Evolutionary conservation across 1,140 invertebrate species (phyloP).

Genomic region (fruit fly (Drosophila melanogaster)): Release_6_plus_ISO1_MT NT_033777.3:6210001-6210500

Average conservation of each 20-base stretch:
- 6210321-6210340: conserved; percentile 11
- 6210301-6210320: conserved; percentile 9
- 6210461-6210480: conserved; percentile 5
- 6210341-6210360: conserved; percentile 39
- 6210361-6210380: conserved; percentile 11
- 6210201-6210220: conserved; percentile 35
- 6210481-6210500: conserved; percentile 22
- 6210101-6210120: conserved; percentile 58
- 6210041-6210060: conserved; percentile 40
- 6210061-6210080: conserved; percentile 49
- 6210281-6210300: background rate
- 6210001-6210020: conserved; percentile 4
- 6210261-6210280: conserved; percentile 8
- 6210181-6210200: conserved; percentile 14
- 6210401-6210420: conserved; percentile 2
- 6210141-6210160: conserved; percentile 35
- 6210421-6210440: conserved; percentile 34
- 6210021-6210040: conserved; percentile 47
- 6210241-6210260: conserved; percentile 30
- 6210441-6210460: background rate
- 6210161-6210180: conserved; percentile 33
- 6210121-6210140: conserved; percentile 56
- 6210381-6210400: conserved; percentile 35
- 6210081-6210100: conserved; percentile 78
- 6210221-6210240: conserved; percentile 36